Evolutionary conservation across 2,113 vertebrate species (phyloP), one percentile per base, ranked within the genome.

Genomic region (Lates calcarifer): DNA sequence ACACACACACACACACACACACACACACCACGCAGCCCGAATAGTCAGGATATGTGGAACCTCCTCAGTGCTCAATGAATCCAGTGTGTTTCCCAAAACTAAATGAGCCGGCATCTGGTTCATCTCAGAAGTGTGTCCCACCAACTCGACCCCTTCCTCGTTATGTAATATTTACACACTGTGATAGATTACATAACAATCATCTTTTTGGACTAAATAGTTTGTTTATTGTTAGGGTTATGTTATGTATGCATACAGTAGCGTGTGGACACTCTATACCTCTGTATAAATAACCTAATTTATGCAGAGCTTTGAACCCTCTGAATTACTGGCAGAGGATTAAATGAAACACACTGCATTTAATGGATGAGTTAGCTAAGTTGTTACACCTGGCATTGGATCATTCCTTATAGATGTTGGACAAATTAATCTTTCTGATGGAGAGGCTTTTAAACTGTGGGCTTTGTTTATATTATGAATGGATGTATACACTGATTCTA

Each of bases 141-240:
- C 57, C 61, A 39, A 81, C 79, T 57, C 51, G 8, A 82, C 76
- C 71, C 56, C 5, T 22, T 81, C 51, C 74, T 74, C 15, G 10
- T 90, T 91, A 85, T 81, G 78, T 82, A 91, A 92, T 83, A 84
- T 87, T 88, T 87, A 79, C 65, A 45, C 61, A 61, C 26, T 47
- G 39, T 29, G 63, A 86, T 67, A 24, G 57, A 84, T 89, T 89
- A 83, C 49, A 65, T 87, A 88, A 88, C 57, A 86, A 82, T 77
- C 84, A 71, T 63, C 72, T 71, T 73, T 20, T 26, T 15, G 17
- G 0, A 14, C 35, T 7, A 4, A 69, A 78, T n/a, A 6, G 8
- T 62, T 65, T 82, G 61, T 64, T 82, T 37, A 74, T 79, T 60
- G 37, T 18, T 24, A 0, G 28, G 20, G 22, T 33, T 47, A 11